Evolutionary conservation across 2,113 vertebrate genomes (phyloP), one percentile per base, ranked within the genome.

Genomic region (Pagrus major): DNA sequence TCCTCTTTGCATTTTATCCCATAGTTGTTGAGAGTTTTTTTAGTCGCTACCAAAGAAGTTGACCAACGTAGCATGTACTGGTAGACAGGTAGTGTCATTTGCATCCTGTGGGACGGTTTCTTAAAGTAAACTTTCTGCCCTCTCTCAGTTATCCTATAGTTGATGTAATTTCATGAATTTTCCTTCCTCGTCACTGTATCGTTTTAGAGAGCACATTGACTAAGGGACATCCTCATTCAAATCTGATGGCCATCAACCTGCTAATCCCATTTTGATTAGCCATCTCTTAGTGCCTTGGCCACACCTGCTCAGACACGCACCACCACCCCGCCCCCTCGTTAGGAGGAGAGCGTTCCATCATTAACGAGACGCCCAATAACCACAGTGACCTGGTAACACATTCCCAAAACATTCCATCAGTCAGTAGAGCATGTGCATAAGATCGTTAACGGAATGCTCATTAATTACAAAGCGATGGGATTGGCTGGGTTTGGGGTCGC

Each of bases 381-480:
- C 86, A 84, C 41, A 33, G 78, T 89, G 83, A 92, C 88, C 89
- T 29, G 21, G 52, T 80, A 80, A 85, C 80, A 76, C 79, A 80
- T 91, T 85, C 67, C 84, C 69, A 74, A 90, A 93, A 93, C 89
- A 92, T 91, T 88, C 89, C 91, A 86, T 91, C 89, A 93, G 85
- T 91, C 90, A 90, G 80, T 21, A 71, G 76, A 80, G 82, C 83
- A 76, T 83, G 87, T 72, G 76, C 69, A 61, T 55, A 23, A 78
- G 83, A 88, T 87, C 82, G 23, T 93, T 93, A 89, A 80, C 31
- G 18, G 58, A 70, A 58, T 39, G 11, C 71, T 79, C 89, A 89
- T 91, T 94, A 90, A 92, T 93, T 88, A 90, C 71, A 77, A 70
- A 44, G 58, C 42, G 61, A 88, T 72, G 72, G 64, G 87, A 89